Evolutionary conservation across 2,113 vertebrate genomes (phyloP).

Genomic region (Ciconia maguari): DNA sequence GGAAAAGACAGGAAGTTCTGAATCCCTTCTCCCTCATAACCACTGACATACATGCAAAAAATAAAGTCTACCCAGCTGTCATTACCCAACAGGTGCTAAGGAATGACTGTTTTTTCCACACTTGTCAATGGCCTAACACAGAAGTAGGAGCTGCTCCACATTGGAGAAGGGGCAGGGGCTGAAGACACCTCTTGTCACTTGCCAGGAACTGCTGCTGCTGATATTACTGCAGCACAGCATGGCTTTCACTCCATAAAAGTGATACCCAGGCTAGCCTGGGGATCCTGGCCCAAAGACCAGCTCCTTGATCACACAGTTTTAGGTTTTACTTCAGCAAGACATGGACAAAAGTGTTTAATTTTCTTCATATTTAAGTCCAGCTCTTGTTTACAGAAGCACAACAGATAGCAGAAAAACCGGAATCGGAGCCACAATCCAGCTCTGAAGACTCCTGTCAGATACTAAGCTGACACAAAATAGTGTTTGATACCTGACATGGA

Average conservation of each 20-base stretch:
- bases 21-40: neutral
- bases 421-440: neutral
- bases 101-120: neutral
- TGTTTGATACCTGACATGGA: fast-evolving
- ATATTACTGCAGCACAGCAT: neutral
- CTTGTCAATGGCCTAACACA: neutral
- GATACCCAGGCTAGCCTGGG: neutral
- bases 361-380: neutral
- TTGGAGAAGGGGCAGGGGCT: neutral
- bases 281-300: neutral
- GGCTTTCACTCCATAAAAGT: neutral
- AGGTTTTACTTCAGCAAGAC: neutral
- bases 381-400: neutral
- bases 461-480: neutral
- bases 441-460: neutral
- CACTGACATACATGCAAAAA: neutral
- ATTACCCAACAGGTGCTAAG: neutral
- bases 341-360: neutral
- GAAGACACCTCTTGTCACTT: neutral
- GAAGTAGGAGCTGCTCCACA: neutral
- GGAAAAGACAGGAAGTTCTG: neutral
- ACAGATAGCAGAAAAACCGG: neutral
- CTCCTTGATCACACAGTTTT: neutral
- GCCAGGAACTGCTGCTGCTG: neutral
- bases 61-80: neutral